A percentile compares a stretch with the other conserved stretches of the same genome.
These are phyloP conservation scores for Hemibagrus guttatus DNA, from an alignment of 2,797 vertebrate genomes.

Conservation along the genomic window DNA sequence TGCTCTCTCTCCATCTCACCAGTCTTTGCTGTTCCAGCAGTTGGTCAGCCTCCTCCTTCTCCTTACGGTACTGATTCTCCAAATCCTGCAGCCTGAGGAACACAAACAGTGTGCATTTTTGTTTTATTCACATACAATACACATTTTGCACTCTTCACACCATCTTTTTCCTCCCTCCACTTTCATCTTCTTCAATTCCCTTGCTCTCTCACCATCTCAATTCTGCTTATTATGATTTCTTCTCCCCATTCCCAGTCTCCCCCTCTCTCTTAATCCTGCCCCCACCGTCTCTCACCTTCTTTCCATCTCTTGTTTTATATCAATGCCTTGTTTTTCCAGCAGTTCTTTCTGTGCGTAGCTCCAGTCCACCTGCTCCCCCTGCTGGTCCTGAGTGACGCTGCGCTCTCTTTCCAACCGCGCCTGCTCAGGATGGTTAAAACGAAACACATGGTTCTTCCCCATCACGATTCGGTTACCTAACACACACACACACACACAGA, in stretches of 20 bases:
- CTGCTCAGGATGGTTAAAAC: slow-evolving; percentile 87
- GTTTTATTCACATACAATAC: not conserved
- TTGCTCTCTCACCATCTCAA: not conserved
- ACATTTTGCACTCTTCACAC: not conserved
- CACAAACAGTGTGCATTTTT: not conserved
- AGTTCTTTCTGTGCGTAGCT: slow-evolving; percentile 84
- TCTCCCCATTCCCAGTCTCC: not conserved
- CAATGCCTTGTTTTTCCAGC: slow-evolving; percentile 85
- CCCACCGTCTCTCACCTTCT: slow-evolving; percentile 71
- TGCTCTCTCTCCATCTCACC: slow-evolving; percentile 69
- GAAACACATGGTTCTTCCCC: slow-evolving; percentile 87
- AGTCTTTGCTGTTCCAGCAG: slow-evolving; percentile 86
- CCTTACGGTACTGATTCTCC: slow-evolving; percentile 85
- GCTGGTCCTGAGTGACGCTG: slow-evolving; percentile 83
- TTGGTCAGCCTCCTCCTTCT: slow-evolving; percentile 86
- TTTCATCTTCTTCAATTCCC: not conserved
- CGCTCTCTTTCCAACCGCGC: slow-evolving; percentile 84
- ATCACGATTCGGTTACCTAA: slow-evolving; percentile 86
- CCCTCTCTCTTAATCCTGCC: no score
- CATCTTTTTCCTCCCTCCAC: not conserved
- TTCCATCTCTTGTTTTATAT: slow-evolving; percentile 89
- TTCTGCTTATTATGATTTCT: not conserved
- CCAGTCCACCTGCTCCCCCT: slow-evolving; percentile 85
- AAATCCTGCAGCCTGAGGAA: slow-evolving; percentile 81
- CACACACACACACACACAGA: slow-evolving; percentile 4